A percentile compares a stretch with the other conserved stretches of the same genome.
These are phyloP conservation scores for Petrosia ficiformis DNA, from an alignment of 37 sponge, comb jelly and placozoan species.

Conservation along the genomic window DNA sequence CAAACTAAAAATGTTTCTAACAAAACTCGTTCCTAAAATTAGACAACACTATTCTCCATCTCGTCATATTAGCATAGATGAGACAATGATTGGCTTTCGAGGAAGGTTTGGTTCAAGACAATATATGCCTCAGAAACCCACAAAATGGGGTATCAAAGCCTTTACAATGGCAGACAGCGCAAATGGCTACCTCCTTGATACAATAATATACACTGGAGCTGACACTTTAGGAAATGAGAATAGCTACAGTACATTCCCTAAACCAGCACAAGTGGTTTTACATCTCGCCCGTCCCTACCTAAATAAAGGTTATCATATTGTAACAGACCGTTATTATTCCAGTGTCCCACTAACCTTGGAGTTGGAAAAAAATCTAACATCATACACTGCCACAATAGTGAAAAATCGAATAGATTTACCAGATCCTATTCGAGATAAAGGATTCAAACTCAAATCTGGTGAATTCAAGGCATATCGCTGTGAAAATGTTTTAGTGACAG, in stretches of 20 bases:
- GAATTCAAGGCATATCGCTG: too few relatives aligned
- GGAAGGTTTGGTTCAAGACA: conserved; percentile 27
- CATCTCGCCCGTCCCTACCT: conserved; percentile 1
- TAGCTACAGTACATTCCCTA: not conserved
- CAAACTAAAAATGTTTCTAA: conserved; percentile 17
- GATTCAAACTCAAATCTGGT: too few relatives aligned
- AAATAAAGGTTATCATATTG: not conserved
- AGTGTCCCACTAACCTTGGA: too few relatives aligned
- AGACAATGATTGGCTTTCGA: conserved; percentile 27
- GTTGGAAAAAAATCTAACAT: not conserved
- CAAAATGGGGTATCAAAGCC: conserved; percentile 33
- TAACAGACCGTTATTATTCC: conserved; percentile 17
- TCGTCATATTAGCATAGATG: too few relatives aligned
- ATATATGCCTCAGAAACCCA: too few relatives aligned
- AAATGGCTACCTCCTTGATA: conserved; percentile 24
- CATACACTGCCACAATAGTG: conserved; percentile 1
- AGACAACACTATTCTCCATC: not conserved
- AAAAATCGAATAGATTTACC: conserved; percentile 2
- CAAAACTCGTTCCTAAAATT: conserved; percentile 1
- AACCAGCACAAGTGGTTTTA: conserved; percentile 3
- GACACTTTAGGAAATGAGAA: not conserved
- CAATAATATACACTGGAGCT: too few relatives aligned
- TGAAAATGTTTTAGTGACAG: too few relatives aligned
- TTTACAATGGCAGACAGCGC: conserved; percentile 23
- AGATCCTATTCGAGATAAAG: not conserved